These are phyloP conservation scores for Ivindomyrus marchei DNA, from an alignment of 2,113 vertebrate genomes.

Conservation along the genomic window DNA sequence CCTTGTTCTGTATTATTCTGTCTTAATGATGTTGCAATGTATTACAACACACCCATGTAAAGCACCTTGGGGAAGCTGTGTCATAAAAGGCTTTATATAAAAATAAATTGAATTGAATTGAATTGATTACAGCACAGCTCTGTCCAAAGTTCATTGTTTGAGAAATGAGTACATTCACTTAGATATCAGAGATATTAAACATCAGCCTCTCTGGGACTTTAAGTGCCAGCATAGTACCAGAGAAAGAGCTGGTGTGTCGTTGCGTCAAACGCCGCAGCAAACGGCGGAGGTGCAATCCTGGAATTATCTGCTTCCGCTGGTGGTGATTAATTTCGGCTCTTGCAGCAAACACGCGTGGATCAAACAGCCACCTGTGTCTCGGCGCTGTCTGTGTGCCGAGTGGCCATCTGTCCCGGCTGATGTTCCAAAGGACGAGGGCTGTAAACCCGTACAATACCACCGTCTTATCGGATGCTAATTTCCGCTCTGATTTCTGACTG, in stretches of 20 bases:
- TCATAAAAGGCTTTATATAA: background rate
- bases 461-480: background rate
- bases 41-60: background rate
- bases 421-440: background rate
- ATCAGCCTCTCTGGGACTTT: background rate
- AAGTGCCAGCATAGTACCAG: background rate
- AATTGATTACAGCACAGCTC: background rate
- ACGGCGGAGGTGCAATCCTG: background rate
- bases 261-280: background rate
- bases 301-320: background rate
- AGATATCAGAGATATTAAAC: background rate
- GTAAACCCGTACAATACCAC: background rate
- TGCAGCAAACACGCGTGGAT: background rate
- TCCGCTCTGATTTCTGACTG: background rate
- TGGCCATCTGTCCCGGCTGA: background rate
- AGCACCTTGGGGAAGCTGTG: background rate
- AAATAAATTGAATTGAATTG: background rate
- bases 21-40: background rate
- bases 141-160: background rate
- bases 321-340: background rate
- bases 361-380: background rate
- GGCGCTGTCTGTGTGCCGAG: background rate
- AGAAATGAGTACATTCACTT: background rate
- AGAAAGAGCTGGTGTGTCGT: background rate
- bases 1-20: background rate